phyloP scores from a whole-genome alignment of 2,113 vertebrate genomes.

The Mormyrus iriodes region DNA sequence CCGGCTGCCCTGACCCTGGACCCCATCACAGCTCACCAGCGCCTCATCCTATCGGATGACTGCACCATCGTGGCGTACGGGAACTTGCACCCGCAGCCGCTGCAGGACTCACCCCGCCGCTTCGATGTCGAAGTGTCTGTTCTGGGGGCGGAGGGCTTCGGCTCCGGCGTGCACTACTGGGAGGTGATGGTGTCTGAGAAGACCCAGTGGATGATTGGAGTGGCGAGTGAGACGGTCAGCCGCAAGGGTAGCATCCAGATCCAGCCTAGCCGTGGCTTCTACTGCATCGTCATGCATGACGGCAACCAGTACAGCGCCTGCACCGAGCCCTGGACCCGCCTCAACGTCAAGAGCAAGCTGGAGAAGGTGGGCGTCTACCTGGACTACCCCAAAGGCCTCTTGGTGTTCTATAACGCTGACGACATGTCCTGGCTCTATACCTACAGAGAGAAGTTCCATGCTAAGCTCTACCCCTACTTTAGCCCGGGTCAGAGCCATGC shows the following conservation, averaged over 20 bases:
- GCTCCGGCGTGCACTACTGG: slow-evolving; percentile 87
- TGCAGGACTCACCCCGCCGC: slow-evolving; percentile 91
- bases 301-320: slow-evolving; percentile 98
- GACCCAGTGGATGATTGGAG: slow-evolving; percentile 97
- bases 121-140: slow-evolving; percentile 97
- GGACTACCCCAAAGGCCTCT: slow-evolving; percentile 88
- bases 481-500: slow-evolving; percentile 96
- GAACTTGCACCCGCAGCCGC: slow-evolving; percentile 88
- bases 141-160: slow-evolving; percentile 80
- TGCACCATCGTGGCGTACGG: slow-evolving; percentile 96
- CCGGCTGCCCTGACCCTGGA: slow-evolving; percentile 86
- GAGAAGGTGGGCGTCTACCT: slow-evolving; percentile 97
- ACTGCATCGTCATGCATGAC: slow-evolving; percentile 98
- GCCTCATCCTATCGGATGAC: slow-evolving; percentile 92
- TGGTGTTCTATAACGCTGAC: slow-evolving; percentile 96
- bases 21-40: slow-evolving; percentile 89
- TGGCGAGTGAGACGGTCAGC: slow-evolving; percentile 84
- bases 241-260: slow-evolving; percentile 97
- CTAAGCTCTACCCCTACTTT: slow-evolving; percentile 90
- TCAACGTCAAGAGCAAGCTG: slow-evolving; percentile 90
- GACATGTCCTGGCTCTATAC: slow-evolving; percentile 99
- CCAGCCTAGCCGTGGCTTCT: slow-evolving; percentile 88
- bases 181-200: slow-evolving; percentile 97
- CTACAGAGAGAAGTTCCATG: slow-evolving; percentile 83
- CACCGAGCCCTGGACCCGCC: slow-evolving; percentile 95